Conservation (phyloP, 64 coral and sea anemone species). For the Trachythela sp. region DNA sequence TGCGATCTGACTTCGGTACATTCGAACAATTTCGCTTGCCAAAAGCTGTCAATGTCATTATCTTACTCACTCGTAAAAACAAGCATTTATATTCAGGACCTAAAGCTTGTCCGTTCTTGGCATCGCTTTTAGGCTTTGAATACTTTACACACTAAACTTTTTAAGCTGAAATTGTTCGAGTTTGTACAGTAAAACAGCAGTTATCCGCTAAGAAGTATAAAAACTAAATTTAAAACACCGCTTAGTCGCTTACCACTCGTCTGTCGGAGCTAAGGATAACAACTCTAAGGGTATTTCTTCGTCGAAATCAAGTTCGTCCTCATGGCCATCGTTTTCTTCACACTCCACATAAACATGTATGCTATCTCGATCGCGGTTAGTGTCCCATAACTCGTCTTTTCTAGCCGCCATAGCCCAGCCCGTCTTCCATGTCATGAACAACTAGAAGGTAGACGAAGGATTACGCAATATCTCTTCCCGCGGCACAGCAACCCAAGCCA, state of each 20-base stretch:
- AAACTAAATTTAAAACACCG: neutral
- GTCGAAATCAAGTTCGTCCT: neutral
- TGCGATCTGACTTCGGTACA: neutral
- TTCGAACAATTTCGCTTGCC: neutral
- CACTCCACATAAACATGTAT: constrained; percentile 16
- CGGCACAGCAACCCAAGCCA: neutral
- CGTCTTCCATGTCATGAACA: neutral
- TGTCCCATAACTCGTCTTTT: neutral
- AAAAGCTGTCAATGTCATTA: neutral
- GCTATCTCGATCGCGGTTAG: neutral
- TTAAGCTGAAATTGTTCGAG: neutral
- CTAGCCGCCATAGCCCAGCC: neutral
- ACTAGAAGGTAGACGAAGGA: neutral
- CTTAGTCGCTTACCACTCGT: neutral
- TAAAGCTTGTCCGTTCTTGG: neutral
- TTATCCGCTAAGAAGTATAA: neutral
- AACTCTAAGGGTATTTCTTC: neutral
- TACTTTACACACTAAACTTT: neutral
- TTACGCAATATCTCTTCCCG: neutral
- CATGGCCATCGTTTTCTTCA: constrained; percentile 15
- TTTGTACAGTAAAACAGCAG: neutral
- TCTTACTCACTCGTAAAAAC: neutral
- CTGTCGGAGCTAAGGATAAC: neutral
- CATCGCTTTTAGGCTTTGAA: neutral
- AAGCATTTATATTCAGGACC: neutral